These are phyloP conservation scores for Hypsibius dujardini DNA, from an alignment of 1,140 invertebrate genomes.

Conservation along the genomic window DNA sequence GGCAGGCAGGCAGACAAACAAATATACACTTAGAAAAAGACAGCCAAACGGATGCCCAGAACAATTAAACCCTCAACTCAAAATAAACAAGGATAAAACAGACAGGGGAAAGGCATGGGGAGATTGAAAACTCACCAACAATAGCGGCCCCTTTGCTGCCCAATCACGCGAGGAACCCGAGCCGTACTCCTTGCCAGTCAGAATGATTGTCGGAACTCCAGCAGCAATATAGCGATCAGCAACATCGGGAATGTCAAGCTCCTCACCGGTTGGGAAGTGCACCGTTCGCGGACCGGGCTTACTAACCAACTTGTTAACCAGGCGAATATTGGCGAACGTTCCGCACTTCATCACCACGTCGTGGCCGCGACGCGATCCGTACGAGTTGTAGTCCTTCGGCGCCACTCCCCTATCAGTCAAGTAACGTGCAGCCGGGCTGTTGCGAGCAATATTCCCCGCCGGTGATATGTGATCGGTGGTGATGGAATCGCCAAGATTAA, in stretches of 20 bases:
- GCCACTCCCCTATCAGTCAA: constrained; percentile 42
- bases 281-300: constrained; percentile 69
- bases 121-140: constrained; percentile 44
- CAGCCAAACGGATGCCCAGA: too few relatives aligned
- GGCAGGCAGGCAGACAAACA: too few relatives aligned
- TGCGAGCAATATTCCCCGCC: constrained; percentile 85
- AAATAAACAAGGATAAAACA: too few relatives aligned
- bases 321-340: constrained; percentile 92
- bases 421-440: constrained; percentile 78
- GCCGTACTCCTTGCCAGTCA: constrained; percentile 95
- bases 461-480: constrained; percentile 97
- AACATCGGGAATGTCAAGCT: constrained; percentile 91
- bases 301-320: constrained; percentile 74
- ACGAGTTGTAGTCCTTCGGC: constrained; percentile 89
- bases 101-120: too few relatives aligned
- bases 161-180: constrained; percentile 87
- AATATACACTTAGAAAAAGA: too few relatives aligned
- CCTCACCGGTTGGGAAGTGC: constrained; percentile 67
- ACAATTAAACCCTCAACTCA: too few relatives aligned
- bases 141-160: constrained; percentile 91
- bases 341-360: constrained; percentile 90
- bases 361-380: constrained; percentile 85
- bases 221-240: constrained; percentile 60
- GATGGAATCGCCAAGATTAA: constrained; percentile 80
- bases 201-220: constrained; percentile 53